A percentile compares a stretch with the other conserved stretches of the same genome.
phyloP scores from a whole-genome alignment of 2,888 invertebrate genomes.

The Drosophila borealis region DNA sequence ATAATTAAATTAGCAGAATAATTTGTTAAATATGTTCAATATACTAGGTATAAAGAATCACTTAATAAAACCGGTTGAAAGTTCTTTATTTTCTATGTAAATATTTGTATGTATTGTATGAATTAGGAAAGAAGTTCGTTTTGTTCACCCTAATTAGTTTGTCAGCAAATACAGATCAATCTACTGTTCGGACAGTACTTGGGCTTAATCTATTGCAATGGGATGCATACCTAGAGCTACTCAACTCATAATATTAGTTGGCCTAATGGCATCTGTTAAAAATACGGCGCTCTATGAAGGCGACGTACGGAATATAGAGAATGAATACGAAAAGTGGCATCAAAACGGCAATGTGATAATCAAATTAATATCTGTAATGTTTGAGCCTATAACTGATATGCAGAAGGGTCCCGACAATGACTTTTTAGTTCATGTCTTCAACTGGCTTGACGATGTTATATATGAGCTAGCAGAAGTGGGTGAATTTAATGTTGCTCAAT shows the following conservation, averaged over 20 bases:
- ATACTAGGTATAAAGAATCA: background rate
- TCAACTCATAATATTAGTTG: slow-evolving; percentile 32
- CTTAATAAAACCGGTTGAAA: background rate
- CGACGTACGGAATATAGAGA: background rate
- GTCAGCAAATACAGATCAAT: slow-evolving; percentile 7
- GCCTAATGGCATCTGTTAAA: slow-evolving; percentile 13
- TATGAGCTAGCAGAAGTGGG: slow-evolving; percentile 49
- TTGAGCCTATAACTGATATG: slow-evolving; percentile 1
- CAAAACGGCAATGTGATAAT: slow-evolving; percentile 18
- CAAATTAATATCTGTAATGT: slow-evolving; percentile 19
- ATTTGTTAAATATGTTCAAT: background rate
- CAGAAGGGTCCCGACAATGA: slow-evolving; percentile 21
- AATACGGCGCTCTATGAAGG: slow-evolving; percentile 13
- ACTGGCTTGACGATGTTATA: slow-evolving; percentile 49
- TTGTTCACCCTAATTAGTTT: slow-evolving; percentile 31
- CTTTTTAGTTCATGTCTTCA: slow-evolving; percentile 44
- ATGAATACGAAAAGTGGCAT: background rate
- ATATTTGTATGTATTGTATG: background rate
- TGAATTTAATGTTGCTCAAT: slow-evolving; percentile 39
- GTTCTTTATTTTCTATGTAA: background rate
- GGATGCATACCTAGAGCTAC: slow-evolving; percentile 31
- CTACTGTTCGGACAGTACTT: slow-evolving; percentile 38
- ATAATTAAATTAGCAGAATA: background rate
- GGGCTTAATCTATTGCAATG: slow-evolving; percentile 45
- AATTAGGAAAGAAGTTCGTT: background rate